Evolutionary conservation across 2,113 vertebrate genomes (phyloP).

Genomic region (Pelodiscus sinensis): DNA sequence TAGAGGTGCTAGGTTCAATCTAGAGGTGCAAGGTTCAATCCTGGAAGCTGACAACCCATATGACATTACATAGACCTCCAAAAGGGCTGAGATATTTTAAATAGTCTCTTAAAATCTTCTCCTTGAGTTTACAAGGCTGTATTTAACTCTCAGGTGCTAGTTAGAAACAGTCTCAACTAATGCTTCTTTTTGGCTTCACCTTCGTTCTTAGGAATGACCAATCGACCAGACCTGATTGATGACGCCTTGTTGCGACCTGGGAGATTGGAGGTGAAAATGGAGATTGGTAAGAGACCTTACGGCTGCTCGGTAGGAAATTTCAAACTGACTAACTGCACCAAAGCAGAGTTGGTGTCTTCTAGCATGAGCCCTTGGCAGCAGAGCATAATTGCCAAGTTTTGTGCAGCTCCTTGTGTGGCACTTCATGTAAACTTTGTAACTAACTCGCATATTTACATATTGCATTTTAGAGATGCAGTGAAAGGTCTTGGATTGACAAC

Average conservation of each 20-base stretch:
- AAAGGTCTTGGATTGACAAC: fast-evolving
- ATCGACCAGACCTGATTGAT: conserved; percentile 97
- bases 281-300: conserved; percentile 87
- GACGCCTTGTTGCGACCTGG: conserved; percentile 95
- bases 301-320: fast-evolving
- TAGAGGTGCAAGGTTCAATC: not conserved
- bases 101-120: not conserved
- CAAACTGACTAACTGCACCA: not conserved
- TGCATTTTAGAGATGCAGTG: not conserved
- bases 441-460: not conserved
- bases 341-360: fast-evolving
- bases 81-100: fast-evolving
- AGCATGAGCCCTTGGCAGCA: not conserved
- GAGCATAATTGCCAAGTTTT: not conserved
- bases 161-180: not conserved
- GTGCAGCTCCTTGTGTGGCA: not conserved
- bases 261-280: conserved; percentile 97
- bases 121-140: not conserved
- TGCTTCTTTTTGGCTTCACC: conserved; percentile 18
- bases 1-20: not conserved
- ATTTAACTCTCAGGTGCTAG: not conserved
- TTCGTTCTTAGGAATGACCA: conserved; percentile 92
- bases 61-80: not conserved
- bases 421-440: not conserved
- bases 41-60: not conserved